A percentile compares a stretch with the other conserved stretches of the same genome.
Conservation (phyloP, 2,113 vertebrate genomes). For the Pedetes capensis region DNA sequence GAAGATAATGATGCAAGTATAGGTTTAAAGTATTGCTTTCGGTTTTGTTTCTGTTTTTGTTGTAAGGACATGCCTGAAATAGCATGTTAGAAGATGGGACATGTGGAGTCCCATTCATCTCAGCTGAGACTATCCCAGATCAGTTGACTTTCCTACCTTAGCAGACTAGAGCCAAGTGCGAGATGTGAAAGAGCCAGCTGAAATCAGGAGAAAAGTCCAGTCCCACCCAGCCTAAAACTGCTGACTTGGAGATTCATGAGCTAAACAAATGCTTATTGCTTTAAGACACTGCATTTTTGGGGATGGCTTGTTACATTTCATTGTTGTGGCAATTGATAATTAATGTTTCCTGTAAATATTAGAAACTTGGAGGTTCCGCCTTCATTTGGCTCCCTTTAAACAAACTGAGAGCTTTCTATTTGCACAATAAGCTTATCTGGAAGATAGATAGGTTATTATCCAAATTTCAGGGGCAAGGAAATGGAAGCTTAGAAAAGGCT, state of each 20-base stretch:
- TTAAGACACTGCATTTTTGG: background rate
- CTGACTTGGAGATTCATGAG: background rate
- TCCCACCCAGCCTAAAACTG: background rate
- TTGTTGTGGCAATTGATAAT: background rate
- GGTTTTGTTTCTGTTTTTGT: background rate
- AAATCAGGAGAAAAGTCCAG: background rate
- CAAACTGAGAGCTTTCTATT: background rate
- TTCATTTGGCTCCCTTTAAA: background rate
- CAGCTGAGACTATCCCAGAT: background rate
- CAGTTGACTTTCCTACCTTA: accelerated
- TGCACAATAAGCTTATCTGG: background rate
- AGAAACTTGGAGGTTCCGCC: background rate
- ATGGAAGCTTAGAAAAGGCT: background rate
- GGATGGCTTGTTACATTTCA: background rate
- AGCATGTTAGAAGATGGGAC: too few species aligned
- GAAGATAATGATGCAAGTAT: background rate
- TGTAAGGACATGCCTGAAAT: background rate
- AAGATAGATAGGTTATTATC: background rate
- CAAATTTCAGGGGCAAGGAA: background rate
- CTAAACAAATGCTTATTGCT: background rate
- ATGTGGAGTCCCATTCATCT: background rate
- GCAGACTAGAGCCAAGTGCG: background rate
- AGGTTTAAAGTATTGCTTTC: background rate
- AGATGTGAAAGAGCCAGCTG: background rate
- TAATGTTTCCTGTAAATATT: background rate